Conservation (phyloP, 2,797 vertebrate genomes). For the Podargus strigoides region DNA sequence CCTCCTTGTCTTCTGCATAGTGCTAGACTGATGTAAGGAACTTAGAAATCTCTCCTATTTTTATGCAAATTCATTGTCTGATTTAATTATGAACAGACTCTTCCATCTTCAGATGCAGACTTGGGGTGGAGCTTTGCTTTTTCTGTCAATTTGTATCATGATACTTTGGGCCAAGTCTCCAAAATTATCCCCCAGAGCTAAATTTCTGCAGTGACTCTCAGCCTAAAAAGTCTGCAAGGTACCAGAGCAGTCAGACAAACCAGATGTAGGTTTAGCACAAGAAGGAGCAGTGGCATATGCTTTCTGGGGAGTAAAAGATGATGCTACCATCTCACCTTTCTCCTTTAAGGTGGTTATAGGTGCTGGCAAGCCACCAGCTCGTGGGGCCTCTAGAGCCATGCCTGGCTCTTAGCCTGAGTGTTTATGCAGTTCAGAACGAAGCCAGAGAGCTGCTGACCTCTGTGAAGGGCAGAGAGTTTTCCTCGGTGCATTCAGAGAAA, state of each 20-base stretch:
- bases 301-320: neutral
- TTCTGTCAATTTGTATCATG: neutral
- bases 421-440: neutral
- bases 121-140: neutral
- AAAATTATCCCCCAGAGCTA: neutral
- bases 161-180: neutral
- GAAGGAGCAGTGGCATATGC: neutral
- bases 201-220: neutral
- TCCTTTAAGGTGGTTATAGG: neutral
- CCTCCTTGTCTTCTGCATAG: neutral
- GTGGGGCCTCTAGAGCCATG: neutral
- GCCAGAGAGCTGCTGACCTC: constrained; percentile 18
- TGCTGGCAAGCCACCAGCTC: neutral
- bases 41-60: neutral
- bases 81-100: neutral
- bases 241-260: neutral
- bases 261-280: neutral
- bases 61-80: neutral
- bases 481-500: neutral
- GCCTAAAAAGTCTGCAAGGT: neutral
- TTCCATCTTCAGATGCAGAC: neutral
- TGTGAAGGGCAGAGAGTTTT: constrained; percentile 20
- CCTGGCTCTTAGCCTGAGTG: neutral
- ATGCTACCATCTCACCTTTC: neutral
- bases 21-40: neutral